Evolutionary conservation across 2,797 vertebrate species (phyloP), one percentile per base, ranked within the genome.

Genomic region (Myotis myotis): DNA sequence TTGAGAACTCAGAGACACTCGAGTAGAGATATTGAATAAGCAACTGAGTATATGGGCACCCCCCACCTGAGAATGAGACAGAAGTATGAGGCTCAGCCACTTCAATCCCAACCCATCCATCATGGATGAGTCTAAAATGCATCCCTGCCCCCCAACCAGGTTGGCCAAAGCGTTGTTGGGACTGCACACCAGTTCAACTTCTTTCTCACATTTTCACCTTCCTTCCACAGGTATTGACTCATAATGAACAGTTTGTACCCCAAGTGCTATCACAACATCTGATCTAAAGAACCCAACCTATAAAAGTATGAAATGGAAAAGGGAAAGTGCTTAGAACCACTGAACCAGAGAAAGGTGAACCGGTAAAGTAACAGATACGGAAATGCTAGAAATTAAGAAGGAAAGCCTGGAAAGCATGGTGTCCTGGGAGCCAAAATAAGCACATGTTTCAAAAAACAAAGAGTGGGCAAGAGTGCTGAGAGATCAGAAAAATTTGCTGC

Each of bases 401-500:
- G 64, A 75, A 97, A 95, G 53, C 23, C 44, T 87, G 38, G 11
- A 87, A 57, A 82, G 53, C 36, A 41, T 70, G 68, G 20, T n/a
- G 30, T 78, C 38, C 79, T 41, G 49, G 57, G 36, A 94, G 19
- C 70, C 79, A 90, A 87, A 95, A 94, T 70, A 82, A 93, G 57
- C 28, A 78, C 7, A 36, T 1, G 1, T 78, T 90, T 86, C 23
- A 47, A 84, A 83, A 78, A 76, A 30, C 23, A 41, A 41, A 53
- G 15, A 85, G 3, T 49, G 20, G 28, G 20, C 36, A 72, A 80
- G n/a, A 93, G 47, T 81, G 5, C 36, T 92, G 13, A 20, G 33
- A 91, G 55, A 64, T 68, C 33, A 95, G 49, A 71, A 81, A 87
- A 93, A 92, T 82, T 82, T 66, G 60, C 57, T 86, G 20, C 12